phyloP scores from a whole-genome alignment of 2,888 invertebrate genomes.

The Micoletzkya japonica region DNA sequence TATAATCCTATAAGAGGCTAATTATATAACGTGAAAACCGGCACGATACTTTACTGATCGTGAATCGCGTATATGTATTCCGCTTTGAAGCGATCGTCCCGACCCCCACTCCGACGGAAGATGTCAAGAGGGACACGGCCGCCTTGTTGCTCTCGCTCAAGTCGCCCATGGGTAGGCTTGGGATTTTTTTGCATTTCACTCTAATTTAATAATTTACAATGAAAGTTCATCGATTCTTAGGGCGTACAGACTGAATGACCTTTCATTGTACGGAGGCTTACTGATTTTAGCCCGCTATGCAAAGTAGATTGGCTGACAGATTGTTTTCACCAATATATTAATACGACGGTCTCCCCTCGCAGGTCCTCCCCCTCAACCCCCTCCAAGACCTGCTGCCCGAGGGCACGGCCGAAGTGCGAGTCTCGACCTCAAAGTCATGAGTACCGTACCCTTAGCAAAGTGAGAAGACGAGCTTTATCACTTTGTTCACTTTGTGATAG shows the following conservation, averaged over 20 bases:
- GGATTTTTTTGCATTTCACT: neutral
- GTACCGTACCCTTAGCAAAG: constrained; percentile 9
- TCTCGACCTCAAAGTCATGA: constrained; percentile 52
- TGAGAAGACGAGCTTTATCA: constrained; percentile 4
- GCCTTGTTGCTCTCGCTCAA: constrained; percentile 38
- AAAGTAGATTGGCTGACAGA: too few relatives aligned
- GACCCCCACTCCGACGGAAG: constrained; percentile 6
- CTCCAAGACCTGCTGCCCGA: constrained; percentile 48
- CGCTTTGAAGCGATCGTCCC: constrained; percentile 10
- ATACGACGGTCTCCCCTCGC: too few relatives aligned
- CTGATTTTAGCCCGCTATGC: too few relatives aligned
- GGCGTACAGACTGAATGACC: too few relatives aligned
- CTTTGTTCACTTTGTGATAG: neutral
- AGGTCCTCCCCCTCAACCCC: constrained; percentile 62
- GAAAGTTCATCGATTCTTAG: too few relatives aligned
- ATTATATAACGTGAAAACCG: neutral
- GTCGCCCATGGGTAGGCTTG: constrained; percentile 34
- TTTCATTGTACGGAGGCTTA: too few relatives aligned
- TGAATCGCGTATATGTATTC: neutral
- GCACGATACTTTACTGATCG: neutral
- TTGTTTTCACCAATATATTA: too few relatives aligned
- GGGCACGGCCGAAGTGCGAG: constrained; percentile 59
- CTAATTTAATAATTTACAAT: neutral
- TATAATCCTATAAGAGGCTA: neutral
- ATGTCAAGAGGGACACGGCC: constrained; percentile 12